Evolutionary conservation across 2,888 invertebrate species (phyloP).

Genomic region (Cantharis rufa): DNA sequence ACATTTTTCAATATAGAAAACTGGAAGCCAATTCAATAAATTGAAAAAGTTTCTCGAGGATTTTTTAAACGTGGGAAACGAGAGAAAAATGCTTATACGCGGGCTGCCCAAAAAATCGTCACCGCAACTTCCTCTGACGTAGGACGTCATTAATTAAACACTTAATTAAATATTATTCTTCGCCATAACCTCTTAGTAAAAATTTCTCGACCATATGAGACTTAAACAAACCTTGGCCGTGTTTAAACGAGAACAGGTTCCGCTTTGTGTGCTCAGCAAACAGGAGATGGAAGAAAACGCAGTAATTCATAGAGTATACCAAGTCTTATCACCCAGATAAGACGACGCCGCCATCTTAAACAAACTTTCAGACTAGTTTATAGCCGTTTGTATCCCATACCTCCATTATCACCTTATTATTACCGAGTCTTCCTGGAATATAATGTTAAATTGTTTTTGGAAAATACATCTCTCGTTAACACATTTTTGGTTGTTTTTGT

Average conservation of each 20-base stretch:
- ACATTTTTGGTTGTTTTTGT: not conserved
- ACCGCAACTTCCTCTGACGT: not conserved
- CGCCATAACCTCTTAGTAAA: constrained; percentile 8
- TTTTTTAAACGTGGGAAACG: not conserved
- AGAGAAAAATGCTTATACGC: not conserved
- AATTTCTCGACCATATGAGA: constrained; percentile 26
- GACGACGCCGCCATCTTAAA: constrained; percentile 38
- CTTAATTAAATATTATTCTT: not conserved
- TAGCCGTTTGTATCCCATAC: constrained; percentile 26
- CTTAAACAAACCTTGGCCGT: constrained; percentile 42
- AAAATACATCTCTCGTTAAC: not conserved
- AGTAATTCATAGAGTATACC: constrained; percentile 39
- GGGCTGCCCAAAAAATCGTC: not conserved
- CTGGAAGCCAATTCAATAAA: not conserved
- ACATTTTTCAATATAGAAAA: not conserved
- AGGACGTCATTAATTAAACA: not conserved
- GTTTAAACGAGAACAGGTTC: constrained; percentile 43
- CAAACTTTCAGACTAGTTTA: constrained; percentile 36
- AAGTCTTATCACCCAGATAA: constrained; percentile 38
- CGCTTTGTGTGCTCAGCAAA: constrained; percentile 38
- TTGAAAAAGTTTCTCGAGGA: not conserved
- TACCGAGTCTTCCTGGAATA: not conserved
- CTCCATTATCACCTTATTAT: constrained; percentile 19
- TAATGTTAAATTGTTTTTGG: not conserved
- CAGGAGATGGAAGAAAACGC: constrained; percentile 40